Evolutionary conservation across 2,797 vertebrate genomes (phyloP).

Genomic region (Rhynchonycteris naso): DNA sequence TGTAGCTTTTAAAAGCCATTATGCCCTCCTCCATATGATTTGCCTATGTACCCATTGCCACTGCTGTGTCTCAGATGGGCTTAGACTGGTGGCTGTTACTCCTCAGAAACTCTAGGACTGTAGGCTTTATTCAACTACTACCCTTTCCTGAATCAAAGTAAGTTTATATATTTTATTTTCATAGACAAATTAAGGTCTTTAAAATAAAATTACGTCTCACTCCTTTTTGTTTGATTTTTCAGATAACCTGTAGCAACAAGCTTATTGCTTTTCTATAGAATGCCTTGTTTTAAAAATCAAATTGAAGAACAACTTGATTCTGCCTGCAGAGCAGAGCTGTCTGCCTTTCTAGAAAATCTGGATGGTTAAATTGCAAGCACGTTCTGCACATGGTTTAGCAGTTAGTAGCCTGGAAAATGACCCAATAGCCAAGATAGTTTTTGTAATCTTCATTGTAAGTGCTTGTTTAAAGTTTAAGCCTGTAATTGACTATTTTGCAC

Average conservation of each 20-base stretch:
- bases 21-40: conserved; percentile 2
- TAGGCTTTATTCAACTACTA: conserved; percentile 29
- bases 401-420: conserved; percentile 82
- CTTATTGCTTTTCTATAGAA: conserved; percentile 57
- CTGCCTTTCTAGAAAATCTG: conserved; percentile 69
- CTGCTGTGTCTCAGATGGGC: background rate
- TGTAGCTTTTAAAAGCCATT: conserved; percentile 45
- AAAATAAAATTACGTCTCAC: conserved; percentile 52
- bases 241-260: conserved; percentile 37
- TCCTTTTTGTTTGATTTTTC: conserved; percentile 34
- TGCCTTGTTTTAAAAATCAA: conserved; percentile 75
- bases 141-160: conserved; percentile 37
- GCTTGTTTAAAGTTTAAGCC: conserved; percentile 82
- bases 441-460: conserved; percentile 77
- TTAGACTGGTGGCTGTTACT: background rate
- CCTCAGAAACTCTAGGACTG: conserved; percentile 3
- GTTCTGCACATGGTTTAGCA: conserved; percentile 79
- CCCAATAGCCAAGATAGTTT: conserved; percentile 79
- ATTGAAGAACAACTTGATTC: conserved; percentile 72
- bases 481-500: conserved; percentile 78
- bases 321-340: conserved; percentile 75
- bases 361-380: conserved; percentile 75
- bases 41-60: background rate
- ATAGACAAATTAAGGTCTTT: conserved; percentile 49
- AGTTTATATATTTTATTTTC: background rate